Percentiles rank a stretch among this genome's conserved stretches.
Evolutionary conservation across 2,113 vertebrate species (phyloP).

Genomic region (Corapipo altera): DNA sequence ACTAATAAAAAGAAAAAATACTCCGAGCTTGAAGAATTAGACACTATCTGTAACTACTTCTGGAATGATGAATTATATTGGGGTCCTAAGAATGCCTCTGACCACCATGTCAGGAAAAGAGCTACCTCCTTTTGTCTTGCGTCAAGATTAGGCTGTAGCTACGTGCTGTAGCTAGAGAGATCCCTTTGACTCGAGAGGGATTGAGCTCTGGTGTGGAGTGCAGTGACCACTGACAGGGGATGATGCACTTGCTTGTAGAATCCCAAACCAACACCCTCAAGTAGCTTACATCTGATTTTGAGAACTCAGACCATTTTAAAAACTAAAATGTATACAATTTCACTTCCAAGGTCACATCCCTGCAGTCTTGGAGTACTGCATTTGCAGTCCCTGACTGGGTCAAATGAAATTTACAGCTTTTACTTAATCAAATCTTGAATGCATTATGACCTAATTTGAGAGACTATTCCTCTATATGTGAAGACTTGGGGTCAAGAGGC

Average conservation of each 20-base stretch:
- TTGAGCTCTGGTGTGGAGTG: rapidly evolving
- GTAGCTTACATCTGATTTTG: not conserved
- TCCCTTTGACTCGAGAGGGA: rapidly evolving
- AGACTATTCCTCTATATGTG: rapidly evolving
- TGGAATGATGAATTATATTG: constrained; percentile 6
- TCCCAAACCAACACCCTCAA: not conserved
- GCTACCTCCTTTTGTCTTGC: not conserved
- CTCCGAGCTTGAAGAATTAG: constrained; percentile 10
- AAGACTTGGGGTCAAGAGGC: rapidly evolving
- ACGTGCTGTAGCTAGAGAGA: not conserved
- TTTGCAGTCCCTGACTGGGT: not conserved
- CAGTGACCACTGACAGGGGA: not conserved
- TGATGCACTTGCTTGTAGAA: no score
- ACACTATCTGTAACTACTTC: not conserved
- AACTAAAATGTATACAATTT: not conserved
- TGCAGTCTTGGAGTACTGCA: not conserved
- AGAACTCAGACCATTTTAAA: not conserved
- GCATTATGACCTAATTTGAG: not conserved
- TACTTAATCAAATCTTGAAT: not conserved
- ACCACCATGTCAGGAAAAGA: not conserved
- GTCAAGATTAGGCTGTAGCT: not conserved
- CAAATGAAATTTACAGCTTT: not conserved
- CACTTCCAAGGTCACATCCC: not conserved
- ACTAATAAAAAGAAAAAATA: not conserved
- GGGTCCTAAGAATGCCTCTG: not conserved